A percentile compares a stretch with the other conserved stretches of the same genome.
phyloP scores from a whole-genome alignment of 2,888 invertebrate species.

The Aspidiotus destructor region DNA sequence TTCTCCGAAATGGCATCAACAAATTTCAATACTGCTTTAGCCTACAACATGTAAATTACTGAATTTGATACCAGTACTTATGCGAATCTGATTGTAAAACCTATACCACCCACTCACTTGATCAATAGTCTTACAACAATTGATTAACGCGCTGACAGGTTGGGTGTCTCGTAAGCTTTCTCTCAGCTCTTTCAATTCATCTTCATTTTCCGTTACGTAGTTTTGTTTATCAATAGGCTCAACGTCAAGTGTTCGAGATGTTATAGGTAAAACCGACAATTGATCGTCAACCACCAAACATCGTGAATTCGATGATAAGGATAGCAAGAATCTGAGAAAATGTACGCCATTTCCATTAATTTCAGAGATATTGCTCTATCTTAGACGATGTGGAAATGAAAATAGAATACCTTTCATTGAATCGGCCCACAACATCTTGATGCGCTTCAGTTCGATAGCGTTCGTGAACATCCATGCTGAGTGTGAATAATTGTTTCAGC shows the following conservation, averaged over 20 bases:
- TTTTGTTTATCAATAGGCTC: constrained; percentile 55
- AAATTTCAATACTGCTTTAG: constrained; percentile 80
- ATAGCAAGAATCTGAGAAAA: constrained; percentile 61
- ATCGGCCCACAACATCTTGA: constrained; percentile 79
- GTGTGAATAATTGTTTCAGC: constrained; percentile 84
- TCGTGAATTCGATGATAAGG: constrained; percentile 73
- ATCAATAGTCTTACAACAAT: constrained; percentile 83
- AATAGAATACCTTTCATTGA: constrained; percentile 69
- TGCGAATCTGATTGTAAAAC: background rate
- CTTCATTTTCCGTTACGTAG: constrained; percentile 46
- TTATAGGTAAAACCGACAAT: constrained; percentile 81
- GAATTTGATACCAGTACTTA: background rate
- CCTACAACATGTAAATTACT: constrained; percentile 44
- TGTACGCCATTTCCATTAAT: background rate
- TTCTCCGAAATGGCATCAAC: constrained; percentile 94
- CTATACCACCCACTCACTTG: constrained; percentile 48
- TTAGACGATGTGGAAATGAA: no score
- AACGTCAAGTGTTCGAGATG: constrained; percentile 68
- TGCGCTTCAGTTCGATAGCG: constrained; percentile 92
- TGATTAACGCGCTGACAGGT: constrained; percentile 79
- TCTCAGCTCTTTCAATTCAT: constrained; percentile 64
- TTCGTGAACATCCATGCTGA: constrained; percentile 98
- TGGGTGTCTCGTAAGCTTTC: constrained; percentile 79
- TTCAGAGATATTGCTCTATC: no score
- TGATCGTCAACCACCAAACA: constrained; percentile 93